Conservation (phyloP, 2,113 vertebrate genomes). For the Pristiophorus japonicus region DNA sequence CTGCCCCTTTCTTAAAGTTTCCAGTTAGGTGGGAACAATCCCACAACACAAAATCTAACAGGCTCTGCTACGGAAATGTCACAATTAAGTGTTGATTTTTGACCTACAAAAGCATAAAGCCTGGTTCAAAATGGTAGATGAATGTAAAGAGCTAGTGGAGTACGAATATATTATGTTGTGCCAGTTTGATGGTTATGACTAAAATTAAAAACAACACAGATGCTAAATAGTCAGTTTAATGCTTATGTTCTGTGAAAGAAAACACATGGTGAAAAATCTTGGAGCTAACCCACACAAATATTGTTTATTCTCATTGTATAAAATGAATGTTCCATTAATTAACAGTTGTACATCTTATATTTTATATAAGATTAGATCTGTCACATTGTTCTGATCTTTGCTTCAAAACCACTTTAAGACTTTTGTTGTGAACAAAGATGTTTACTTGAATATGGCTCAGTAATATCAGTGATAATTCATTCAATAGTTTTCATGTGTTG, state of each 20-base stretch:
- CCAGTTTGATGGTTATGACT: not conserved
- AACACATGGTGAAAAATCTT: not conserved
- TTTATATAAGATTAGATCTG: not conserved
- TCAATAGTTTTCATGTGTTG: not conserved
- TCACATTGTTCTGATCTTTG: not conserved
- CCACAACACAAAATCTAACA: not conserved
- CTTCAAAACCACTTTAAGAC: not conserved
- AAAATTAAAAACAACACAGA: not conserved
- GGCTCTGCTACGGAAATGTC: not conserved
- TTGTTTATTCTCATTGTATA: not conserved
- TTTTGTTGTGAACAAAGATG: not conserved
- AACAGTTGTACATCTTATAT: not conserved
- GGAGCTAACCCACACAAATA: not conserved
- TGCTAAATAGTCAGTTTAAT: not conserved
- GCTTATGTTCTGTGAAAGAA: not conserved
- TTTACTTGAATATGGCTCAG: not conserved
- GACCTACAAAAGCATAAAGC: not conserved
- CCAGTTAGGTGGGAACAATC: not conserved
- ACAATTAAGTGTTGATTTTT: not conserved
- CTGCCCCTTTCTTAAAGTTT: not conserved
- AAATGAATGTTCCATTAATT: not conserved
- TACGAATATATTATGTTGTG: not conserved
- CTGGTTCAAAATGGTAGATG: not conserved
- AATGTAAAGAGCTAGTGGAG: not conserved
- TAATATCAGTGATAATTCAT: not conserved